Base-by-base conservation (phyloP, 2,113 vertebrate genomes). In the Antechinus flavipes region DNA sequence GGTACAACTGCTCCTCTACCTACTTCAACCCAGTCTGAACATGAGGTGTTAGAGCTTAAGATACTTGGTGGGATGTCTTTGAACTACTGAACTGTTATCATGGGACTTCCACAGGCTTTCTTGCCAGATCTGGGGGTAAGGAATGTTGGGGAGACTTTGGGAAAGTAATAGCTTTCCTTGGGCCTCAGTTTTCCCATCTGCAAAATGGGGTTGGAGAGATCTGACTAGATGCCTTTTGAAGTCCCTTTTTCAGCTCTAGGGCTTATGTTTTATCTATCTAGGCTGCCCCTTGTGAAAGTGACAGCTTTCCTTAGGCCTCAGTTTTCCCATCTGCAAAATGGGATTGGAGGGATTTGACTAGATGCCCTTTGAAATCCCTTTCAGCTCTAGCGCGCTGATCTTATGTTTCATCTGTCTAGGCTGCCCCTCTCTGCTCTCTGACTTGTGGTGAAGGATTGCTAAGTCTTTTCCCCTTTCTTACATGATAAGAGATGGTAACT, bases 1-100 rank as follows among this genome's bases (percentile, higher is more conserved):
- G 93, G 93, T 97, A 96, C 95, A 94, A 92, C 76, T 92, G 95
- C 93, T 94, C 93, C 97, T 93, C 91, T 95, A 58, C 89, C 91
- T 93, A 93, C 92, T 91, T 76, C 68, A 76, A 76, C 35, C 68
- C 94, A 42, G 91, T 92, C 94, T 25, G 76, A 92, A 49, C 10
- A 90, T 19, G n/a, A 68, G 61, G 61, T 6, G 12, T 68, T 68
- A 19, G 14, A 68, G 35, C 61, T 68, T 11, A 61, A 61, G 55
- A 76, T n/a, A n/a, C 35, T 22, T 4, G 16, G 16, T 42, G 68
- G 58, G 12, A 68, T 16, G 3, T 68, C 16, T 11, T 68, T 49
- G 6, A 7, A 49, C 49, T 49, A 49, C 5, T 76, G 35, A 76
- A 76, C 35, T 9, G 8, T 16, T 16, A 76, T 22, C 68, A n/a